A percentile compares a stretch with the other conserved stretches of the same genome.
Evolutionary conservation across 2,888 invertebrate genomes (phyloP).

Genomic region (Campoplex nolae): DNA sequence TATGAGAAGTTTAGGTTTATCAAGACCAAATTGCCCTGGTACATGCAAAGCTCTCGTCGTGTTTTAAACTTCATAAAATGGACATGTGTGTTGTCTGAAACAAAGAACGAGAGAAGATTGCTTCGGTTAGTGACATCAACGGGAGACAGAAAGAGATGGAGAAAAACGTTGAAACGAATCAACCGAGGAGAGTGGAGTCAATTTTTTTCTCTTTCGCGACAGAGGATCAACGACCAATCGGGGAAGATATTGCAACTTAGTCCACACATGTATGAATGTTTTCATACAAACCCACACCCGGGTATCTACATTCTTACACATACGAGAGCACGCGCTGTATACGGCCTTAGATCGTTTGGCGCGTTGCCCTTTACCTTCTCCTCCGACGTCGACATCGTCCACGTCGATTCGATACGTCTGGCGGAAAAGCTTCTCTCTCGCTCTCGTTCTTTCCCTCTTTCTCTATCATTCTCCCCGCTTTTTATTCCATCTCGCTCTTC

Average conservation of each 20-base stretch:
- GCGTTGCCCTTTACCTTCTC: slow-evolving; percentile 72
- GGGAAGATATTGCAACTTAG: background rate
- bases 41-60: background rate
- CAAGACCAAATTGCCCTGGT: background rate
- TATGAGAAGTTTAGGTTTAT: background rate
- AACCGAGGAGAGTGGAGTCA: slow-evolving; percentile 48
- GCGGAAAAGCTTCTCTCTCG: slow-evolving; percentile 70
- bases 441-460: slow-evolving; percentile 57
- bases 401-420: slow-evolving; percentile 77
- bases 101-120: background rate
- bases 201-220: slow-evolving; percentile 61
- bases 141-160: background rate
- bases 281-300: background rate
- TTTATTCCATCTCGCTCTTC: slow-evolving; percentile 13
- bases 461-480: slow-evolving; percentile 18
- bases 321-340: background rate
- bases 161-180: slow-evolving; percentile 30
- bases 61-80: background rate
- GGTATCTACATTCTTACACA: background rate
- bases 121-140: background rate
- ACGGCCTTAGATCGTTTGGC: slow-evolving; percentile 60
- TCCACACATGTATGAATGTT: slow-evolving; percentile 6
- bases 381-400: slow-evolving; percentile 72
- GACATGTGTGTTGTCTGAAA: background rate
- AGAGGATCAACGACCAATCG: slow-evolving; percentile 65